Evolutionary conservation across 1,140 invertebrate species (phyloP).

Genomic region (Bombus impatiens): DNA sequence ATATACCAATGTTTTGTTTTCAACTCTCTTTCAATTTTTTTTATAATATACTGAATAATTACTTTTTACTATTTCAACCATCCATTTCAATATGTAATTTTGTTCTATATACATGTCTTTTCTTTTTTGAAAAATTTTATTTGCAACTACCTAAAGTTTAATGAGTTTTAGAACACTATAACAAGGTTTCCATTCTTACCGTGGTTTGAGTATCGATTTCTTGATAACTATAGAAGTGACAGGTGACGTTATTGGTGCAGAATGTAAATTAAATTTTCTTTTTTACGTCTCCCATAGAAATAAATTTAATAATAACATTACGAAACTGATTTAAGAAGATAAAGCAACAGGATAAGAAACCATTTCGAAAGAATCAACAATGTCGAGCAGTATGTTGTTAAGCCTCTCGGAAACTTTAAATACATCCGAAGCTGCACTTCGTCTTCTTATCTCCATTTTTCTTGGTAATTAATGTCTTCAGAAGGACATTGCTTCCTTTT

Average conservation of each 20-base stretch:
- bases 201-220: not conserved
- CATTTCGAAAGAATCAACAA: conserved; percentile 5
- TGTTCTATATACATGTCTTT: not conserved
- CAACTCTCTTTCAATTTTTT: not conserved
- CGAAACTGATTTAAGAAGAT: not conserved
- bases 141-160: not conserved
- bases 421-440: conserved; percentile 3
- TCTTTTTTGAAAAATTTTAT: not conserved
- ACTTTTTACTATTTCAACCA: not conserved
- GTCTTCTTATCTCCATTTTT: conserved; percentile 37
- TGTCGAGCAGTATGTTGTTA: conserved; percentile 5
- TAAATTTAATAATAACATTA: not conserved
- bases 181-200: not conserved
- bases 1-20: not conserved
- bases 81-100: not conserved
- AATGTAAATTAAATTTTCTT: not conserved
- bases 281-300: not conserved
- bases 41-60: not conserved
- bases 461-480: conserved; percentile 37
- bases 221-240: not conserved
- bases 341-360: not conserved
- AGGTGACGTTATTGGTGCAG: not conserved
- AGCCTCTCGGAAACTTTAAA: not conserved
- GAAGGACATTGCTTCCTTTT: not conserved
- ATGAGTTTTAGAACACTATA: conserved; percentile 26